These are phyloP conservation scores for Sterna hirundo DNA, from an alignment of 2,113 vertebrate genomes.

Conservation along the genomic window DNA sequence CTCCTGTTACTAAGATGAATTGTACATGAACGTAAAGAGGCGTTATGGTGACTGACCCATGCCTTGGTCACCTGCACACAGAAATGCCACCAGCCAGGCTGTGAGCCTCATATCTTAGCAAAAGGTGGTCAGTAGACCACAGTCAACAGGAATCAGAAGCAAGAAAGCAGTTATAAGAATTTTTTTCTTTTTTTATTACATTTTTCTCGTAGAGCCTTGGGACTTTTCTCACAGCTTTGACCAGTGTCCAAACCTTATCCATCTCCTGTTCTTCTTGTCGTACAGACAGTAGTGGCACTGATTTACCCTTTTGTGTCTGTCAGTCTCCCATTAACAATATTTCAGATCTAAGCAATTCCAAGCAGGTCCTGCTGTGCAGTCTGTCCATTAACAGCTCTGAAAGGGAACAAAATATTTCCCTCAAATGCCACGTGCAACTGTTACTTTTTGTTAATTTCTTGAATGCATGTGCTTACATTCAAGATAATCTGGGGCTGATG, in stretches of 20 bases:
- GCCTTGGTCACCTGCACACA: background rate
- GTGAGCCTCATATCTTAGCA: background rate
- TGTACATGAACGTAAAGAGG: rapidly evolving
- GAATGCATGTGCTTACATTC: background rate
- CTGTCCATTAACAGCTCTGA: background rate
- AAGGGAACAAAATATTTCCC: background rate
- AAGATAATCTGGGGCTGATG: background rate
- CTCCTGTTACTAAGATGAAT: background rate
- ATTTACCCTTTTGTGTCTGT: background rate
- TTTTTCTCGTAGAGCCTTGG: background rate
- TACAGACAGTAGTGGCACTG: background rate
- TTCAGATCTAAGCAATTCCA: background rate
- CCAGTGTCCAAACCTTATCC: background rate
- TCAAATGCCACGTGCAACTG: background rate
- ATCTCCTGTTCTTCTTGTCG: background rate
- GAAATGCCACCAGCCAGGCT: background rate
- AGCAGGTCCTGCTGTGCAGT: background rate
- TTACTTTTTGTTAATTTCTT: background rate
- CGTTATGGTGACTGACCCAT: background rate
- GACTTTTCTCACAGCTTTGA: background rate
- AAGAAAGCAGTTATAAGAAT: background rate
- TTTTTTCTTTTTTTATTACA: background rate
- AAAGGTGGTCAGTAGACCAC: background rate
- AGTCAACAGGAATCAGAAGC: background rate
- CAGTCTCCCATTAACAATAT: background rate